Evolutionary conservation across 2,113 vertebrate species (phyloP).

Genomic region (Bungarus multicinctus): DNA sequence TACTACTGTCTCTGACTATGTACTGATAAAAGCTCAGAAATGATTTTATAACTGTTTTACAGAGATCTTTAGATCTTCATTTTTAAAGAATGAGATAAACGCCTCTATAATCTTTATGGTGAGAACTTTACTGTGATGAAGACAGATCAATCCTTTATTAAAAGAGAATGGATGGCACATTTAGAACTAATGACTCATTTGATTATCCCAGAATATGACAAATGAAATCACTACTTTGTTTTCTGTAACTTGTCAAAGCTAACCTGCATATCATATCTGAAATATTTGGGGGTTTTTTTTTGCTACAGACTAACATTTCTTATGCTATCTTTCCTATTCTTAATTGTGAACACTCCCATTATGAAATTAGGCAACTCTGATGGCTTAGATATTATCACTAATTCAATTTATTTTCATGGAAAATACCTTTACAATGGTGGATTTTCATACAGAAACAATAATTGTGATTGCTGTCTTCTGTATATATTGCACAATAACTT

Average conservation of each 20-base stretch:
- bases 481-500: not conserved
- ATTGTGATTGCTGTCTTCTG: not conserved
- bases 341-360: not conserved
- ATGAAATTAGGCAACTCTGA: not conserved
- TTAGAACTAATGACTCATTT: not conserved
- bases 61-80: not conserved
- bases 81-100: not conserved
- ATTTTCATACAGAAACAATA: not conserved
- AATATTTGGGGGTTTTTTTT: not conserved
- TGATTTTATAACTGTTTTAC: not conserved
- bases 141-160: not conserved
- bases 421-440: not conserved
- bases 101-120: not conserved
- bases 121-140: not conserved
- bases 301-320: not conserved
- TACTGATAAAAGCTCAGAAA: not conserved
- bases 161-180: not conserved
- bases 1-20: not conserved
- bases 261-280: not conserved
- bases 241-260: not conserved
- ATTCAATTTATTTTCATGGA: not conserved
- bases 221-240: not conserved
- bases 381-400: not conserved
- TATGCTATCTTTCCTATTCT: not conserved
- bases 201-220: not conserved